Percentiles rank a stretch among this genome's conserved stretches.
Evolutionary conservation across 2,888 invertebrate species (phyloP).

Genomic region (Psylliodes chrysocephalus): DNA sequence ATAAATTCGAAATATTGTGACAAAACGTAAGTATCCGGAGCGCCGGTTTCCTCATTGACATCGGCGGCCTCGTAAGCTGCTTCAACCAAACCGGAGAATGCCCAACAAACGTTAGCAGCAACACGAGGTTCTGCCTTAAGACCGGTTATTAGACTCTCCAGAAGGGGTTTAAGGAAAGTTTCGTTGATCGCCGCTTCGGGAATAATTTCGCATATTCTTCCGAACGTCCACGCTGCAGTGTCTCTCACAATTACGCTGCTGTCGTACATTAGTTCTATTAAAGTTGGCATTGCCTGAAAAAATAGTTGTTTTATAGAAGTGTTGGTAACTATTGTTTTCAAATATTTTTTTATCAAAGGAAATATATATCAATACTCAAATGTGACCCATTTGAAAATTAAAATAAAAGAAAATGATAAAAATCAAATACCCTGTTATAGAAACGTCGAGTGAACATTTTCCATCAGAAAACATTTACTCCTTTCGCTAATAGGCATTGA

Average conservation of each 20-base stretch:
- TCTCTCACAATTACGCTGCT: constrained; percentile 93
- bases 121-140: constrained; percentile 94
- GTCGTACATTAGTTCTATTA: constrained; percentile 96
- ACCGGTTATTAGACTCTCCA: constrained; percentile 86
- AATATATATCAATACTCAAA: no score
- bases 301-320: neutral
- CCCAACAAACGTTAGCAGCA: constrained; percentile 99
- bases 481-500: no score
- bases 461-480: no score
- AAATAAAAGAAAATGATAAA: no score
- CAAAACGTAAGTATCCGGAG: constrained; percentile 85
- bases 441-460: no score
- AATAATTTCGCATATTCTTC: constrained; percentile 96
- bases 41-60: constrained; percentile 68
- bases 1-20: constrained; percentile 95
- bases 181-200: constrained; percentile 94
- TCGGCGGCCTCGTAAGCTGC: constrained; percentile 94
- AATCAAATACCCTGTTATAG: no score
- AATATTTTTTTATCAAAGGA: no score
- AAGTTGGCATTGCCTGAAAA: constrained; percentile 84
- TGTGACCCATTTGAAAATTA: no score
- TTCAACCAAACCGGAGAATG: constrained; percentile 95
- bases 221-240: constrained; percentile 95
- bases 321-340: neutral
- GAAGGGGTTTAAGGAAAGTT: constrained; percentile 80